Percentiles rank a stretch among this genome's conserved stretches.
Conservation (phyloP, 2,113 vertebrate species). For the Cromileptes altivelis region DNA sequence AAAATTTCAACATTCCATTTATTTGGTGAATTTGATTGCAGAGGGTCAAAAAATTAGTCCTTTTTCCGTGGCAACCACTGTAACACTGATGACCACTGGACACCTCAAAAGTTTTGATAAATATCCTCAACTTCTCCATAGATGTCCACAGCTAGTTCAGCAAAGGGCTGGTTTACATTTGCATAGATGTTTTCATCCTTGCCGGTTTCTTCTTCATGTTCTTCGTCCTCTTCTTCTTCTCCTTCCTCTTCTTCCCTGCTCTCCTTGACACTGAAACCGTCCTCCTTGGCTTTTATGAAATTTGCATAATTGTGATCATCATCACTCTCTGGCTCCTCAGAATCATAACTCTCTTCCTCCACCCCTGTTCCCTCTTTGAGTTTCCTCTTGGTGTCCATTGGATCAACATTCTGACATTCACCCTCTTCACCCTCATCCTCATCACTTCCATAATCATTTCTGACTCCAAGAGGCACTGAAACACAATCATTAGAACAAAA, state of each 20-base stretch:
- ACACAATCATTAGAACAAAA: neutral
- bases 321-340: neutral
- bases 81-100: neutral
- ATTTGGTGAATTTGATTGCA: neutral
- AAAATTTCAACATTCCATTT: too few relatives aligned
- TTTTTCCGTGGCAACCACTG: neutral
- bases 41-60: neutral
- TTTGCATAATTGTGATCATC: neutral
- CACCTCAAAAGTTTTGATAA: constrained; percentile 11
- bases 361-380: neutral
- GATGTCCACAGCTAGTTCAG: neutral
- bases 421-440: neutral
- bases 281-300: neutral
- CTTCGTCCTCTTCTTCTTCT: neutral
- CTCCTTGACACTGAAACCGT: neutral
- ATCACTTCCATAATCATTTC: neutral
- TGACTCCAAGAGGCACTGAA: constrained; percentile 15
- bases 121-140: neutral
- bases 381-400: neutral
- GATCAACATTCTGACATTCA: constrained; percentile 21
- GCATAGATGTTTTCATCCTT: constrained; percentile 16
- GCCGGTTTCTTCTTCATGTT: neutral
- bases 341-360: neutral
- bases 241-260: too few relatives aligned
- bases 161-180: neutral